Evolutionary conservation across 2,797 vertebrate genomes (phyloP).

Genomic region (Sebastes itinus): DNA sequence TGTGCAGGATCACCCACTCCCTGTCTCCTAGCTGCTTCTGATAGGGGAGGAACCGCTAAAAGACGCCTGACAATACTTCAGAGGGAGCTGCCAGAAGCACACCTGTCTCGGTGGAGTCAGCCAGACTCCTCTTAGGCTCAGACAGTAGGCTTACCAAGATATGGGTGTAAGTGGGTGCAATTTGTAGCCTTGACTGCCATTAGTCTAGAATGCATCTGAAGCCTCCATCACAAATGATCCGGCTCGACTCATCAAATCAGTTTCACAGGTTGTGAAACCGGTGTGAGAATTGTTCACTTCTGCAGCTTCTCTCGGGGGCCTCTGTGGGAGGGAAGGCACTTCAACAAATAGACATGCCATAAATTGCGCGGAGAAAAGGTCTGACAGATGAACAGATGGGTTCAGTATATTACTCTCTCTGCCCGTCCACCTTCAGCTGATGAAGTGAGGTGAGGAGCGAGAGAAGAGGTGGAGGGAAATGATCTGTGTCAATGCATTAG

Average conservation of each 20-base stretch:
- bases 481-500: conserved; percentile 81
- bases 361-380: conserved; percentile 78
- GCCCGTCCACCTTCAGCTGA: conserved; percentile 73
- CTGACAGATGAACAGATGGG: conserved; percentile 83
- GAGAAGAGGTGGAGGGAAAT: conserved; percentile 75
- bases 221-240: conserved; percentile 66
- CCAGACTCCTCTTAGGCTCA: conserved; percentile 42
- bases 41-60: conserved; percentile 48
- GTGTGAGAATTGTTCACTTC: conserved; percentile 67
- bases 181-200: conserved; percentile 70
- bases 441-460: conserved; percentile 65
- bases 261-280: conserved; percentile 62
- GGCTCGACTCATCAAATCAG: conserved; percentile 66
- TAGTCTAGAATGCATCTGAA: conserved; percentile 68
- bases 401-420: conserved; percentile 78
- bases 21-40: conserved; percentile 31
- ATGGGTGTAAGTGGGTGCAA: conserved; percentile 66
- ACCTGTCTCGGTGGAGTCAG: conserved; percentile 56
- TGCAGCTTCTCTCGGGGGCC: conserved; percentile 49
- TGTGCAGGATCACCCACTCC: conserved; percentile 50
- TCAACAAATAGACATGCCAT: conserved; percentile 75
- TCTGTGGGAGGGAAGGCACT: conserved; percentile 67
- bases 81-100: conserved; percentile 57
- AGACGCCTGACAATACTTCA: conserved; percentile 62
- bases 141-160: conserved; percentile 52